Conservation (phyloP, 2,888 invertebrate species). For the Drosophila tanythrix region DNA sequence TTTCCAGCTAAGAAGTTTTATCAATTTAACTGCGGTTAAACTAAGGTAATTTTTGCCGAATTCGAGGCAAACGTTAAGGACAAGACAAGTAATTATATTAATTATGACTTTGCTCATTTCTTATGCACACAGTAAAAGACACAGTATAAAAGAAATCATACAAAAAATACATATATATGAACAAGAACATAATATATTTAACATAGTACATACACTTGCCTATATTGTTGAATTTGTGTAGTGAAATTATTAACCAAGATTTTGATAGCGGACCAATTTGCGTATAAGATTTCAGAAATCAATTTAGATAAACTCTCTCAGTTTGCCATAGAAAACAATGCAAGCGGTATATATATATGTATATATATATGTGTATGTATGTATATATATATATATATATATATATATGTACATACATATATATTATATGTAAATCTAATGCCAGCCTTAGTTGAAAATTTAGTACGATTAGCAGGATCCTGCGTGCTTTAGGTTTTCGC, state of each 20-base stretch:
- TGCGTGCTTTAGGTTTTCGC: slow-evolving; percentile 58
- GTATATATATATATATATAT: slow-evolving; percentile 12
- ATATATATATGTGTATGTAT: slow-evolving; percentile 11
- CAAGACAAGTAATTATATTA: slow-evolving; percentile 67
- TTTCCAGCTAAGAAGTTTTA: slow-evolving; percentile 19
- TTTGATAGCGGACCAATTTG: slow-evolving; percentile 85
- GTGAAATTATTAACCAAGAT: slow-evolving; percentile 78
- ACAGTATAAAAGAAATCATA: slow-evolving; percentile 17
- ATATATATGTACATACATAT: background rate
- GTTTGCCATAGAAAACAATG: slow-evolving; percentile 69
- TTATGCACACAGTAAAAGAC: slow-evolving; percentile 38
- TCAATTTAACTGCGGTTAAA: slow-evolving; percentile 42
- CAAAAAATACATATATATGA: slow-evolving; percentile 30
- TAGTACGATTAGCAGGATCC: slow-evolving; percentile 50
- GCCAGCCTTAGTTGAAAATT: slow-evolving; percentile 64
- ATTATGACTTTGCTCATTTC: slow-evolving; percentile 78
- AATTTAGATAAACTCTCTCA: slow-evolving; percentile 76
- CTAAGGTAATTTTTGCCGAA: slow-evolving; percentile 30
- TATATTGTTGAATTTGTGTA: slow-evolving; percentile 76
- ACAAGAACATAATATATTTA: slow-evolving; percentile 23
- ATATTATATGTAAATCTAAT: slow-evolving; percentile 37
- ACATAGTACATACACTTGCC: slow-evolving; percentile 56
- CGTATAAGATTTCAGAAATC: slow-evolving; percentile 83
- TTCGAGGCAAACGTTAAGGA: slow-evolving; percentile 27
- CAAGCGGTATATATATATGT: slow-evolving; percentile 31